phyloP scores from a whole-genome alignment of 2,113 vertebrate species.

The Zosterops borbonicus region DNA sequence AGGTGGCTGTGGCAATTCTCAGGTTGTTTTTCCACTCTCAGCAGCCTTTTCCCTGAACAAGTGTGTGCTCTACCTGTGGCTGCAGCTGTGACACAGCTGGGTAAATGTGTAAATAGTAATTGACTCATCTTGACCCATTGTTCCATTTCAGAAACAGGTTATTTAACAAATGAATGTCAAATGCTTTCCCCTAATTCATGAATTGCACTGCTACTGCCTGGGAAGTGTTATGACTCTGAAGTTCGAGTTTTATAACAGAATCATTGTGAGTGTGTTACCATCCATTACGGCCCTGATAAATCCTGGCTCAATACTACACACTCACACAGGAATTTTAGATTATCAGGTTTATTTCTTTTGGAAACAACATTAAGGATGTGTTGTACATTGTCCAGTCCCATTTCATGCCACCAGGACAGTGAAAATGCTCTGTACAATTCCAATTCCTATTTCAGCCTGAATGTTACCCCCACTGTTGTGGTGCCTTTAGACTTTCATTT shows the following conservation, averaged over 20 bases:
- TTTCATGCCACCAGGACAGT: background rate
- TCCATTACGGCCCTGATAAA: background rate
- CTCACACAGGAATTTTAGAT: background rate
- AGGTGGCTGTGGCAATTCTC: accelerated
- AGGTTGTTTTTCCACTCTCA: background rate
- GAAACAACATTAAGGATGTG: background rate
- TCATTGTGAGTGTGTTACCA: background rate
- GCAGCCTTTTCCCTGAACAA: background rate
- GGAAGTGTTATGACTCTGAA: background rate
- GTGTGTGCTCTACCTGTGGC: background rate
- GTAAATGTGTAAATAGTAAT: background rate
- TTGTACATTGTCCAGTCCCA: background rate
- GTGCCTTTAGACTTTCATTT: background rate
- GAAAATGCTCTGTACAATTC: background rate
- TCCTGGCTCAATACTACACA: background rate
- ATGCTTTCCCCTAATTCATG: background rate
- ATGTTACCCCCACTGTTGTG: background rate
- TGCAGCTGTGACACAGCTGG: background rate
- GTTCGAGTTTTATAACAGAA: background rate
- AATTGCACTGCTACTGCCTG: background rate
- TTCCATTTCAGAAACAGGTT: conserved; percentile 4
- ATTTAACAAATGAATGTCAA: conserved; percentile 19
- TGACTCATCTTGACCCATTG: conserved; percentile 4
- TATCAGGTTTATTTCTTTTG: background rate
- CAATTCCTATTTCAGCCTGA: background rate